Evolutionary conservation across 2,888 invertebrate genomes (phyloP), one percentile per base, ranked within the genome.

Genomic region (Emesis russula): DNA sequence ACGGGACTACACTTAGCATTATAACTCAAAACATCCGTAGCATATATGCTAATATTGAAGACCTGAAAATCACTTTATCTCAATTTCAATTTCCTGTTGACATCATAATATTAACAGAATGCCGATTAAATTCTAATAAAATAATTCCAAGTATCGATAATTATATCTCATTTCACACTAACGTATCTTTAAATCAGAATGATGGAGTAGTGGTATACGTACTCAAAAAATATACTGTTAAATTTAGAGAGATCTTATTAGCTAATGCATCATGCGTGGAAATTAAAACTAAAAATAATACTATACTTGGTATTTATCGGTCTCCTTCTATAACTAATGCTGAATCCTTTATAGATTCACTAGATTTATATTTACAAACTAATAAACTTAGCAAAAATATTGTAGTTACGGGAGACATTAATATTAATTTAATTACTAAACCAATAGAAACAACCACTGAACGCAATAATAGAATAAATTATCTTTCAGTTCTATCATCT

Each of bases 201-300:
- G 87, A 87, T 85, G 88, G 66, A 58, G 79, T 81, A 44, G 87
- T 79, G 80, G 84, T 88, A 58, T 85, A 83, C 81, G 86, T 83
- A 85, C 31, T 31, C 31, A 92, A 89, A 88, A 48, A 71, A 53
- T 15, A 70, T 48, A 53, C 71, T 7, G 31, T 66, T 31, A 66
- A 31, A 31, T 66, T 66, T 66, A 66, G 31, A 66, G 31, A 66
- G 13, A 66, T 31, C 25, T 25, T 66, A 31, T 31, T 66, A 6
- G 66, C 11, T 25, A 63, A 63, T 63, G 66, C 66, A 66, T 66
- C 66, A 11, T 66, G 66, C 31, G 11, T 66, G 2, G 31, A 66
- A 25, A 66, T 66, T 66, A 31, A 11, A 33, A 66, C 13, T 13
- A 66, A 66, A 13, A 31, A 66, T 2, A 33, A 3, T 25, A 66